Base-by-base conservation (phyloP, 64 coral and sea anemone genomes). In the Actinia equina region DNA sequence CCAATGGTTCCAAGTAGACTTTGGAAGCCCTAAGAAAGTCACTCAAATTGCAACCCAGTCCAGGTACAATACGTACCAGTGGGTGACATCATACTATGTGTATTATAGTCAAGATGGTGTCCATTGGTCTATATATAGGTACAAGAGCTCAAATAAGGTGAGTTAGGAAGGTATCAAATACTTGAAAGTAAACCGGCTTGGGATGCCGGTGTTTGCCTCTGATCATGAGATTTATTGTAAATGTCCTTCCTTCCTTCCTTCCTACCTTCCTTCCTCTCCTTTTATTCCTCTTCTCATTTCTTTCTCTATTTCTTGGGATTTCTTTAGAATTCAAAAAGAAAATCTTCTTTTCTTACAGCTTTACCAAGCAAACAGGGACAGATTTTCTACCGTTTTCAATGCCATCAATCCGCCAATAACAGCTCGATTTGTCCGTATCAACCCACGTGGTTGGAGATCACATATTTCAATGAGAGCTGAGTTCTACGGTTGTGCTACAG, bases 351-450 rank as follows among this genome's bases (percentile, higher is more conserved):
- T 67, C n/a, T 0, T 22, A 46, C 49, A 96, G 94, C 79, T 81
- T 15, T 96, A 93, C 88, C 85, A 89, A 86, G 94, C 91, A 44
- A 96, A 96, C 57, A 89, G 94, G n/a, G 94, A 96, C 65, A 91
- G 79, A 59, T 89, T 77, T 49, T 93, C 88, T 7, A 88, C 92
- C 20, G 84, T 88, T 15, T 90, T 69, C 37, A 96, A 96, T 53
- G 80, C 94, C 17, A 89, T 96, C 14, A 96, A 93, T 60, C 94
- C 94, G 6, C 43, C 84, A 19, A 84, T 92, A 59, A 82, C 16
- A 58, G 78, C 77, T 12, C 44, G 85, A 19, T 87, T 71, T 56
- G 67, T 92, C 15, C 90, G 85, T 71, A 81, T 92, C 17, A 86
- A 89, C 65, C 94, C 94, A 11, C 88, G 88, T 71, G 69, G 59